Evolutionary conservation across 92 coral and sea anemone genomes (phyloP), one percentile per base, ranked within the genome.

Genomic region (Zoanthus gigantus): DNA sequence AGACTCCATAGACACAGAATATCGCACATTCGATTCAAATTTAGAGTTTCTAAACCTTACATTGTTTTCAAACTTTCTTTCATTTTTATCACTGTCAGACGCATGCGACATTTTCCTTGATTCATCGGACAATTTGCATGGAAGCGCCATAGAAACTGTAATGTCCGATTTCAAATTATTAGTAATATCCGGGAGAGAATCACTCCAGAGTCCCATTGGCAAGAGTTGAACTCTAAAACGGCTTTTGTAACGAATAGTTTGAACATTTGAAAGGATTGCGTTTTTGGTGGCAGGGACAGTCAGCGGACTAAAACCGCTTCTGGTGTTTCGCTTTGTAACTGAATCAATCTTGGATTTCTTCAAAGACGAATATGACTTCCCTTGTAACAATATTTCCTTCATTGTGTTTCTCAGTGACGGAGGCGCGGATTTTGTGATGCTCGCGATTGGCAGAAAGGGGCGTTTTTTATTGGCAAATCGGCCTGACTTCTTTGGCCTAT

Each of bases 161-260:
- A 72, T 29, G 78, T 76, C 53, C 73, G 54, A 42, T 32, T 9
- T 46, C 44, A 29, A 66, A 0, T 50, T 81, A 4, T 17, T 66
- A 13, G 88, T 17, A 37, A 87, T 68, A 54, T 90, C 85, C 60
- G 91, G 91, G 7, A 90, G 84, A 3, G 93, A 90, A 46, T 90
- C 91, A 81, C 91, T 81, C 79, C 76, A 74, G 68, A 56, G 63
- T 0, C 89, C 93, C 17, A 90, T 88, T 9, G 93, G 93, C 29
- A 90, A 81, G 16, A 90, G 91, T 56, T 71, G 74, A 9, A 90
- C 93, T 31, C 93, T 80, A 66, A 90, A 90, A 84, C 89, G 89
- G 84, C 93, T 90, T 66, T 75, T 90, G 48, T 87, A 90, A 69
- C 91, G 91, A 45, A 79, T 73, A 5, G 56, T 46, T 28, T 67